phyloP scores from a whole-genome alignment of 2,797 vertebrate species.

The Atherinosoma microstoma region DNA sequence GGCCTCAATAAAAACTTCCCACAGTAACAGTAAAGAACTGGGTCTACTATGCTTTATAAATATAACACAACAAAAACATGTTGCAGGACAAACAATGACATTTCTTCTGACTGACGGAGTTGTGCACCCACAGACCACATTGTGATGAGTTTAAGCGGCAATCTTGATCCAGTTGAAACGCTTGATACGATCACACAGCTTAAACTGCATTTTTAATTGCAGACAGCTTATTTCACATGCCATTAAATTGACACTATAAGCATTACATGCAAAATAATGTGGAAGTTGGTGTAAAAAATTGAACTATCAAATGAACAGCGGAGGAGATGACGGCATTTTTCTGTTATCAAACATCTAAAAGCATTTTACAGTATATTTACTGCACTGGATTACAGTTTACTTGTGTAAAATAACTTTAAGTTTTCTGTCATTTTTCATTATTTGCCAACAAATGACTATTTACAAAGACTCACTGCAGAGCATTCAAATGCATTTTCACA shows the following conservation, averaged over 20 bases:
- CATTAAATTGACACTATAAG: neutral
- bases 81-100: conserved; percentile 1
- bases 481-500: neutral
- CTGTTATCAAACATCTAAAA: neutral
- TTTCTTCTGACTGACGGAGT: neutral
- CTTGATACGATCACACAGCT: neutral
- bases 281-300: neutral
- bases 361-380: neutral
- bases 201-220: neutral
- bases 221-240: neutral
- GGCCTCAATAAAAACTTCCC: conserved; percentile 37
- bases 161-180: neutral
- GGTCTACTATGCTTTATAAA: conserved; percentile 16
- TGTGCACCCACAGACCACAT: neutral
- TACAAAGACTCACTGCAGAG: neutral
- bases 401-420: neutral
- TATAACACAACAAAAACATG: conserved; percentile 9
- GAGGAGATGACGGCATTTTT: neutral
- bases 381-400: neutral
- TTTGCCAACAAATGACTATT: neutral
- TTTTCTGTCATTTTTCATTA: neutral
- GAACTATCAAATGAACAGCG: neutral
- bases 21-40: conserved; percentile 13
- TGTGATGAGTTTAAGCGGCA: neutral
- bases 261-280: neutral